These are phyloP conservation scores for Gadopsis bispinosus DNA, from an alignment of 2,797 vertebrate species.

Conservation along the genomic window DNA sequence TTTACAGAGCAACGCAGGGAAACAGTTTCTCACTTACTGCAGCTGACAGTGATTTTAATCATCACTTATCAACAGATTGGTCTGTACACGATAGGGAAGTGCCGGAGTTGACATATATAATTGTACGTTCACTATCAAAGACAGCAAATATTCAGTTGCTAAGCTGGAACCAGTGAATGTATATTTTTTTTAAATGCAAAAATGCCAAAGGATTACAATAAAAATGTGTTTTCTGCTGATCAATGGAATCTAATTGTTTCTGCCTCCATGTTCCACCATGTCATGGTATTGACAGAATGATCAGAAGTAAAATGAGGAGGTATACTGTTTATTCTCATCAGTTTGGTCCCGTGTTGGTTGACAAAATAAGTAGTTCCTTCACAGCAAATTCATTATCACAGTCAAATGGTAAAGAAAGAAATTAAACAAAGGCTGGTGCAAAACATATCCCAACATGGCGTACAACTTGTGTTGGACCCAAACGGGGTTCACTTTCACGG, in stretches of 20 bases:
- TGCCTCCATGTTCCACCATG: not conserved
- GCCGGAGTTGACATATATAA: not conserved
- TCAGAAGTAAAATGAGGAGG: conserved; percentile 39
- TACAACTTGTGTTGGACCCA: not conserved
- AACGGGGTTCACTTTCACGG: not conserved
- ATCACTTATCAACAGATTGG: not conserved
- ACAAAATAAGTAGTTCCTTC: conserved; percentile 55
- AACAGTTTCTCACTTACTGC: not conserved
- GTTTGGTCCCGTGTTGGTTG: conserved; percentile 72
- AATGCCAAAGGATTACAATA: too few species aligned
- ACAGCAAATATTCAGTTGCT: not conserved
- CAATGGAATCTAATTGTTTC: not conserved
- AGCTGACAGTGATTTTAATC: not conserved
- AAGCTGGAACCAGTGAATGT: not conserved
- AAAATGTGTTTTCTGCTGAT: not conserved
- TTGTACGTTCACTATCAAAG: not conserved
- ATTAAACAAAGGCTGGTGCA: conserved; percentile 59
- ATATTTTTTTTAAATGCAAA: too few species aligned
- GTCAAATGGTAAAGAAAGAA: conserved; percentile 56
- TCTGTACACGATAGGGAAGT: not conserved
- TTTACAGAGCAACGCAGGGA: not conserved
- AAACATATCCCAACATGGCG: conserved; percentile 10
- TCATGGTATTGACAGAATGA: not conserved
- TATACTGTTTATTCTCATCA: not conserved
- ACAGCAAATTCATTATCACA: conserved; percentile 69